Base-by-base conservation (phyloP, 2,113 vertebrate species). In the Hippocampus barbouri region DNA sequence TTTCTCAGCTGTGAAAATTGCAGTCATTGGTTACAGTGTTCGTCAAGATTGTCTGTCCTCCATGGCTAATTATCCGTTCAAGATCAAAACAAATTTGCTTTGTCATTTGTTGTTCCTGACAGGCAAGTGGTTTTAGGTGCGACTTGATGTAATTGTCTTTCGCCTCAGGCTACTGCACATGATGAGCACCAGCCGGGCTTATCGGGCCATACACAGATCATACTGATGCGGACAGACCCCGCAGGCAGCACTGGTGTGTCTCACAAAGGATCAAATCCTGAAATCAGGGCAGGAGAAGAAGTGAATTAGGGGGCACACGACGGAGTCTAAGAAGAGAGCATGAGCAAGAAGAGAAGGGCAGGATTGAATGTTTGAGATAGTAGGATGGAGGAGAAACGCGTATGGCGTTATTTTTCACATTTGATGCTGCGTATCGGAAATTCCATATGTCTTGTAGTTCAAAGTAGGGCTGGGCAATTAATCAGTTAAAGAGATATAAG, bases 181-280 rank as follows among this genome's bases (percentile, higher is more conserved):
- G 84, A 87, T 82, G 83, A 87, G 81, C 61, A 83, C 71, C 71
- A 81, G 83, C 69, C 81, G 78, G 81, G 73, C 84, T 87, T 86
- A 85, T 87, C 87, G 79, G 79, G 72, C 68, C 23, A 7, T 82
- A 70, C 80, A 81, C 84, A 86, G 83, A 88, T 89, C 88, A 86
- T 73, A 87, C 82, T 75, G 73, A 88, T 86, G 83, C 73, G 15
- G 67, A 77, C 45, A 73, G 68, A 79, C 80, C 84, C 84, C 61
- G 76, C 81, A 81, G 87, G 86, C 88, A 87, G 73, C 79, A 77
- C 84, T 75, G 83, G 53, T 85, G 54, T 85, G 83, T 88, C 83
- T 84, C 79, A 73, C 74, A 81, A 56, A 79, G 76, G 84, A 90
- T 89, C 86, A 90, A 84, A 88, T 82, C 78, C 70, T 74, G 78